Percentiles rank a stretch among this genome's conserved stretches.
Conservation (phyloP, 2,888 invertebrate species). For the Nematopogon swammerdamellus region DNA sequence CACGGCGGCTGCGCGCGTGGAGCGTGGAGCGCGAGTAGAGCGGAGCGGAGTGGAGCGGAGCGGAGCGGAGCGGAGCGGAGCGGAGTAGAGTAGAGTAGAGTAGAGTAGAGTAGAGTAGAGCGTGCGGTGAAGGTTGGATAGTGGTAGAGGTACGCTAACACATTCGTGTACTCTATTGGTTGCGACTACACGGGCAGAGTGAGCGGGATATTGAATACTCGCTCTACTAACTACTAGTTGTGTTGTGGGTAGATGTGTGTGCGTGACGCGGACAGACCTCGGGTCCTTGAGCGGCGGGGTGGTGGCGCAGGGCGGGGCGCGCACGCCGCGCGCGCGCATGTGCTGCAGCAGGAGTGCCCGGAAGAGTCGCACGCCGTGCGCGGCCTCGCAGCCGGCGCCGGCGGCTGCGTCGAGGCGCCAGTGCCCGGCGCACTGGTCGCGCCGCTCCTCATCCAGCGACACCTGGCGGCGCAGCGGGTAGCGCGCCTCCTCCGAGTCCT, state of each 20-base stretch:
- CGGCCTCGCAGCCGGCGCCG: slow-evolving; percentile 34
- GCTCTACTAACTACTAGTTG: too few species aligned
- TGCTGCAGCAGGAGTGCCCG: slow-evolving; percentile 42
- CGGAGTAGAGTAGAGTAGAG: too few species aligned
- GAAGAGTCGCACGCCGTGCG: slow-evolving; percentile 48
- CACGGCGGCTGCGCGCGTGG: slow-evolving; percentile 45
- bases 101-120: too few species aligned
- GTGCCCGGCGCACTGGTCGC: slow-evolving; percentile 49
- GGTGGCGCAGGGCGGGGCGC: slow-evolving; percentile 39
- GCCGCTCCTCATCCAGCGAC: slow-evolving; percentile 44
- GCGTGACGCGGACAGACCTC: slow-evolving; percentile 18
- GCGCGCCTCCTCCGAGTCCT: slow-evolving; percentile 40
- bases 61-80: too few species aligned
- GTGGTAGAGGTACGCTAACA: too few species aligned
- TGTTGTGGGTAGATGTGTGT: too few species aligned
- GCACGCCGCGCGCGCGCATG: slow-evolving; percentile 35
- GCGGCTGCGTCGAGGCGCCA: slow-evolving; percentile 20
- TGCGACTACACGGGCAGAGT: too few species aligned
- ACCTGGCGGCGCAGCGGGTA: slow-evolving; percentile 45
- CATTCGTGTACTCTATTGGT: too few species aligned
- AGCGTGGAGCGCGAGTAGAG: too few species aligned
- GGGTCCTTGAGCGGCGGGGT: slow-evolving; percentile 40
- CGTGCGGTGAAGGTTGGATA: too few species aligned
- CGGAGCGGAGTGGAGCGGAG: too few species aligned
- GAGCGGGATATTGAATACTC: too few species aligned